Base-by-base conservation (phyloP, 2,113 vertebrate genomes). In the Nansenia antarctica region DNA sequence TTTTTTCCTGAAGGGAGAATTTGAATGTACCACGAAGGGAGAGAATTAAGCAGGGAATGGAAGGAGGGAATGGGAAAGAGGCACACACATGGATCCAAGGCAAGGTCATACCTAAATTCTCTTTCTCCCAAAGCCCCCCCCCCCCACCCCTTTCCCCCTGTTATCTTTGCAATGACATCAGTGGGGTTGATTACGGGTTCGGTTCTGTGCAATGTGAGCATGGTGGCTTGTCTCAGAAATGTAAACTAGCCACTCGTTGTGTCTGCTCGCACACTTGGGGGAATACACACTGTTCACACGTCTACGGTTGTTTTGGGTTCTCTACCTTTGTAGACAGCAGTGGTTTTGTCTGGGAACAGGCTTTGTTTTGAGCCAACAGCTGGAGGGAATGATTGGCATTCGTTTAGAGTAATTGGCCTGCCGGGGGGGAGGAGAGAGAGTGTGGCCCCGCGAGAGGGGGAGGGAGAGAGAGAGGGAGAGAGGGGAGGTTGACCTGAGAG, bases 351-450 rank as follows among this genome's bases (percentile, higher is more conserved):
- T 89, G 78, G 63, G 81, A 73, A 73, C 67, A 77, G 77, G 60
- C 79, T 87, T 89, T 88, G 84, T 89, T 89, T 92, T 83, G 85
- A 87, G 86, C 87, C 88, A 88, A 89, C 89, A 92, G 87, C 90
- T 90, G 84, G 86, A 57, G 69, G 77, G 80, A 90, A 88, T 92
- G 90, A 92, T 85, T 91, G 90, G 79, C 90, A 89, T 91, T 85
- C 74, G 72, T 89, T 87, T 81, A 79, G 84, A 88, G 85, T 88
- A 87, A 91, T 87, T 87, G 85, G 83, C 82, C 86, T 52, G 62
- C 37, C 52, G 66, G 75, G 79, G 89, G 88, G 87, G 84, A 67
- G 70, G 72, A 58, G 35, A 52, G 72, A 63, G 70, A 30, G 62
- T 20, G 67, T 53, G 47, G n/a, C n/a, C n/a, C n/a, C n/a, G n/a